These are phyloP conservation scores for Scolanthus callimorphus DNA, from an alignment of 92 coral and sea anemone species.

Conservation along the genomic window DNA sequence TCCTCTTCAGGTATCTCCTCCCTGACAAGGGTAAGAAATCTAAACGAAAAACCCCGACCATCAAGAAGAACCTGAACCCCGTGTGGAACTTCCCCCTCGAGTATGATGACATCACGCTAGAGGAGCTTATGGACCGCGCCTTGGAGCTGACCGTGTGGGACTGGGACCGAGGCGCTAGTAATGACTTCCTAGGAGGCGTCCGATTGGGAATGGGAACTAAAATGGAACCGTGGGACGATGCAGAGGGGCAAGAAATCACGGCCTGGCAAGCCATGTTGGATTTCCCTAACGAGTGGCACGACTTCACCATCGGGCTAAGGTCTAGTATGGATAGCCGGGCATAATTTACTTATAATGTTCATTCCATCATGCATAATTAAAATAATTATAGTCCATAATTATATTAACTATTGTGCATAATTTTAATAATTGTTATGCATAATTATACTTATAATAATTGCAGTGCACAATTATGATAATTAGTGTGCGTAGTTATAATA, in stretches of 20 bases:
- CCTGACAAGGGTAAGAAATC: slow-evolving; percentile 97
- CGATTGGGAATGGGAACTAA: slow-evolving; percentile 87
- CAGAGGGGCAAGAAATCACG: slow-evolving; percentile 75
- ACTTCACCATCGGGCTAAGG: slow-evolving; percentile 66
- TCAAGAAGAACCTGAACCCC: slow-evolving; percentile 87
- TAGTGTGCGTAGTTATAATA: too few species aligned
- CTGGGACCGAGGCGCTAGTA: slow-evolving; percentile 93
- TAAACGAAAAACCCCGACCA: slow-evolving; percentile 84
- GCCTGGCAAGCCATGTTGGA: slow-evolving; percentile 95
- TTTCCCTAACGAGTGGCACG: slow-evolving; percentile 79
- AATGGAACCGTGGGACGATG: slow-evolving; percentile 86
- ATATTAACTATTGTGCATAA: too few species aligned
- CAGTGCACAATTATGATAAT: too few species aligned
- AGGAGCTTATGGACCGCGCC: slow-evolving; percentile 89
- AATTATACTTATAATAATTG: too few species aligned
- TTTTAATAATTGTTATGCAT: too few species aligned
- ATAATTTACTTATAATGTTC: too few species aligned
- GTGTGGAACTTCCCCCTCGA: slow-evolving; percentile 75
- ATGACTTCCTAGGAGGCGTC: slow-evolving; percentile 94
- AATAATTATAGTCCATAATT: too few species aligned
- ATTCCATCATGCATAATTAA: too few species aligned
- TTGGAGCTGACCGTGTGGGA: slow-evolving; percentile 99
- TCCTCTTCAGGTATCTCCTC: slow-evolving; percentile 69
- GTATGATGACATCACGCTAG: slow-evolving; percentile 72
- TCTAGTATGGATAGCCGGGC: slow-evolving; percentile 85